Percentiles rank a stretch among this genome's conserved stretches.
Conservation (phyloP, 2,888 invertebrate species). For the Hirtodrosophila confusa region DNA sequence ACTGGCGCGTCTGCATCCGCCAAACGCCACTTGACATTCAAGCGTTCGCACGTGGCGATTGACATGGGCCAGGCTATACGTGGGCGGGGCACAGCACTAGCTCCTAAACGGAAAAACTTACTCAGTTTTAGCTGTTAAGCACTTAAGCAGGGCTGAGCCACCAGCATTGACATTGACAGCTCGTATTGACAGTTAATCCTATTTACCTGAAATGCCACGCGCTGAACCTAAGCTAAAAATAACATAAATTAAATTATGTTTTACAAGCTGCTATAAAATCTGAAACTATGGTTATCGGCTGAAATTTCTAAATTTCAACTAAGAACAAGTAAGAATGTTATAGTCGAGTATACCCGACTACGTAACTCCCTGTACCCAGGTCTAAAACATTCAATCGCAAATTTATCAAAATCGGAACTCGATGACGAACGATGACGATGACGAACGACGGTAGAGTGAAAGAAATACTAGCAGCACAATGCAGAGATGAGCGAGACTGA, state of each 20-base stretch:
- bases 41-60: slow-evolving; percentile 56
- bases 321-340: no score
- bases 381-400: no score
- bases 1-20: slow-evolving; percentile 55
- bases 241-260: not conserved
- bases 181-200: slow-evolving; percentile 49
- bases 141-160: slow-evolving; percentile 34
- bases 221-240: slow-evolving; percentile 13
- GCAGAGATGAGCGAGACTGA: no score
- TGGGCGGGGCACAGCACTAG: not conserved
- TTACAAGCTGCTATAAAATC: not conserved
- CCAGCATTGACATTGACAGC: slow-evolving; percentile 56
- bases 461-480: no score
- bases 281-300: no score
- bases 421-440: no score
- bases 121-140: slow-evolving; percentile 33
- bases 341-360: no score
- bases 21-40: slow-evolving; percentile 64
- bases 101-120: slow-evolving; percentile 30
- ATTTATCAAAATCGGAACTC: no score
- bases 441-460: no score
- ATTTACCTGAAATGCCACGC: slow-evolving; percentile 38
- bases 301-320: no score
- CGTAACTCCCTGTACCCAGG: no score
- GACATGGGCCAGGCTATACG: slow-evolving; percentile 17